A percentile compares a stretch with the other conserved stretches of the same genome.
phyloP scores from a whole-genome alignment of 2,113 vertebrate genomes.

The Pardalotus punctatus region DNA sequence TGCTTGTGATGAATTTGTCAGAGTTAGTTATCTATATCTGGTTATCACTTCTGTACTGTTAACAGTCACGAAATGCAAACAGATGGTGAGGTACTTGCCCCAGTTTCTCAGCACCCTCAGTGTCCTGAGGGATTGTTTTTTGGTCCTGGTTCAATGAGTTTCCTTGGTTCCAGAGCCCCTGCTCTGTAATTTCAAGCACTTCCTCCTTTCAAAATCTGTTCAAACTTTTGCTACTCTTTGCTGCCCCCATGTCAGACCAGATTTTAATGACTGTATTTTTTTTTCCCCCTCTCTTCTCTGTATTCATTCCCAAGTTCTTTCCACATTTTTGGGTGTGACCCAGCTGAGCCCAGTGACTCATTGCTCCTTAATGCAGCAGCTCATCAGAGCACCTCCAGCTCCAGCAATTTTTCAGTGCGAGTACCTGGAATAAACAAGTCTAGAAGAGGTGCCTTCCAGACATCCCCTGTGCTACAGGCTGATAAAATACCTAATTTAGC shows the following conservation, averaged over 20 bases:
- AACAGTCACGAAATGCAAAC: neutral
- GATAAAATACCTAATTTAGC: conserved; percentile 8
- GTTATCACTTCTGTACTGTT: neutral
- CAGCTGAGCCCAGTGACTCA: conserved; percentile 20
- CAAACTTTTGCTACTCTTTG: conserved; percentile 9
- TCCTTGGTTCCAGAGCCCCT: neutral
- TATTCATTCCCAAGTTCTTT: conserved; percentile 6
- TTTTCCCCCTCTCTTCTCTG: neutral
- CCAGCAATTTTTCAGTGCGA: neutral
- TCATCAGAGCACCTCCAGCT: neutral
- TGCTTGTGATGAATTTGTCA: neutral
- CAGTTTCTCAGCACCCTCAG: neutral
- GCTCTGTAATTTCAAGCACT: neutral
- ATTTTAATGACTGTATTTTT: neutral
- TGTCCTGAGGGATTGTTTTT: neutral
- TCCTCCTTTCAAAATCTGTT: neutral
- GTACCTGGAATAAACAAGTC: neutral
- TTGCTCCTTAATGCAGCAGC: neutral
- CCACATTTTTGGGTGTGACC: conserved; percentile 19
- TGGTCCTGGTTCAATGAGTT: neutral
- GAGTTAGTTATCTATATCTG: neutral
- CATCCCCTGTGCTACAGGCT: neutral
- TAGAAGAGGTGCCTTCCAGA: neutral
- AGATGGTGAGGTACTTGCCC: neutral
- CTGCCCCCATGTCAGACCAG: neutral